phyloP scores from a whole-genome alignment of 2,113 vertebrate genomes.

The Artemisiospiza belli region DNA sequence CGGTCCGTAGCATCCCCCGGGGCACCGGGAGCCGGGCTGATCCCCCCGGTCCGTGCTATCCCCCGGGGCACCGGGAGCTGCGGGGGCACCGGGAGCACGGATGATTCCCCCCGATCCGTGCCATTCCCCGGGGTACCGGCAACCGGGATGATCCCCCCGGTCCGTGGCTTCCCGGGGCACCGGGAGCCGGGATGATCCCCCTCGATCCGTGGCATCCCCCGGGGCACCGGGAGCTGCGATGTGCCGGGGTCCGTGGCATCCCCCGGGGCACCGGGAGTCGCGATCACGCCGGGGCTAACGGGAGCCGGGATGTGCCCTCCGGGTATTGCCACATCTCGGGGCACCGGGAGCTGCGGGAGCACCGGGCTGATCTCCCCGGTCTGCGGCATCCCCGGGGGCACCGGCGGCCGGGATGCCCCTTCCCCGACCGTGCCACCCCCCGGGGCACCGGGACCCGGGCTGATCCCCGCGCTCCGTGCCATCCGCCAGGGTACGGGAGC shows the following conservation, averaged over 20 bases:
- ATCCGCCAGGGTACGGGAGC: neutral
- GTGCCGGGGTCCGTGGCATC: neutral
- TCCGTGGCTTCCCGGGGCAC: neutral
- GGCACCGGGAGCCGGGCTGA: neutral
- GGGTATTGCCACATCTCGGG: neutral
- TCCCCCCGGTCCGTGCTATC: neutral
- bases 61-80: neutral
- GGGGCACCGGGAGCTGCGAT: neutral
- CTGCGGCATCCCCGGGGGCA: neutral
- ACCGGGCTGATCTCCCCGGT: neutral
- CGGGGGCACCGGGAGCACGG: neutral
- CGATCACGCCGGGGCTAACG: neutral
- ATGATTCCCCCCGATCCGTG: neutral
- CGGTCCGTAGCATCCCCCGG: neutral
- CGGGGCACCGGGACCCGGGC: neutral
- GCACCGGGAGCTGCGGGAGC: neutral
- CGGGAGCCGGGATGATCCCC: neutral
- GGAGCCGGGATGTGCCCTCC: neutral
- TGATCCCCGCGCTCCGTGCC: neutral
- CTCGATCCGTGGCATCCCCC: neutral
- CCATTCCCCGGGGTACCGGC: neutral
- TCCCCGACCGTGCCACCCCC: neutral
- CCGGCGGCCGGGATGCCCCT: neutral
- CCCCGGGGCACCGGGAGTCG: neutral
- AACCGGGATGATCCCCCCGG: neutral